Conservation (phyloP, 2,113 vertebrate species). For the Chloebia gouldiae region DNA sequence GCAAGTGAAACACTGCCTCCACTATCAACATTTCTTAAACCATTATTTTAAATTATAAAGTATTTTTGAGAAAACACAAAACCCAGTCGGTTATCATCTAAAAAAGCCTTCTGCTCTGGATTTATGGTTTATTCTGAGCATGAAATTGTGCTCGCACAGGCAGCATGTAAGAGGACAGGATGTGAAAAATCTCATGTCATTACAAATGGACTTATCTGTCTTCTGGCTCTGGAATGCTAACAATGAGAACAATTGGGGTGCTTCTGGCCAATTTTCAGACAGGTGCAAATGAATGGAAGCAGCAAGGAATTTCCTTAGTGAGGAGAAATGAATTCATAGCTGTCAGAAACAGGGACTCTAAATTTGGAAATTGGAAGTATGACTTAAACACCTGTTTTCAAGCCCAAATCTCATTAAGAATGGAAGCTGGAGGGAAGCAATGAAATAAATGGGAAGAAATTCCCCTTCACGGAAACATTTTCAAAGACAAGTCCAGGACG, state of each 20-base stretch:
- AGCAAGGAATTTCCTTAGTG: conserved; percentile 23
- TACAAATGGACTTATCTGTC: not conserved
- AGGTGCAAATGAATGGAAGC: not conserved
- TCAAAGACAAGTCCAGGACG: not conserved
- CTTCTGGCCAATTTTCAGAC: conserved; percentile 18
- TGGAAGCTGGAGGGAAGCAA: not conserved
- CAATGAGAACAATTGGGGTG: not conserved
- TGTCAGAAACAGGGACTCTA: conserved; percentile 9
- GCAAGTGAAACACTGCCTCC: conserved; percentile 7
- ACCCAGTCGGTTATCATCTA: not conserved
- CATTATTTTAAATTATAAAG: not conserved
- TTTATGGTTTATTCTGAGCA: not conserved
- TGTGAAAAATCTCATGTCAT: conserved; percentile 22
- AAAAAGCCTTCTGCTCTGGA: not conserved
- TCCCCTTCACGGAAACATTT: not conserved
- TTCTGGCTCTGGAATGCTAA: conserved; percentile 27
- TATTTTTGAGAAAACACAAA: not conserved
- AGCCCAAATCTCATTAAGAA: conserved; percentile 33
- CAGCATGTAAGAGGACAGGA: not conserved
- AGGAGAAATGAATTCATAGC: not conserved
- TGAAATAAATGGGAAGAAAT: not conserved
- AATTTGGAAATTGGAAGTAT: conserved; percentile 16
- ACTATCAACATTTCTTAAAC: not conserved
- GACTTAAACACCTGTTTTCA: conserved; percentile 46
- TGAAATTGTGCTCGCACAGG: conserved; percentile 5